phyloP scores from a whole-genome alignment of 1,140 invertebrate species.

The Phocides pigmalion region DNA sequence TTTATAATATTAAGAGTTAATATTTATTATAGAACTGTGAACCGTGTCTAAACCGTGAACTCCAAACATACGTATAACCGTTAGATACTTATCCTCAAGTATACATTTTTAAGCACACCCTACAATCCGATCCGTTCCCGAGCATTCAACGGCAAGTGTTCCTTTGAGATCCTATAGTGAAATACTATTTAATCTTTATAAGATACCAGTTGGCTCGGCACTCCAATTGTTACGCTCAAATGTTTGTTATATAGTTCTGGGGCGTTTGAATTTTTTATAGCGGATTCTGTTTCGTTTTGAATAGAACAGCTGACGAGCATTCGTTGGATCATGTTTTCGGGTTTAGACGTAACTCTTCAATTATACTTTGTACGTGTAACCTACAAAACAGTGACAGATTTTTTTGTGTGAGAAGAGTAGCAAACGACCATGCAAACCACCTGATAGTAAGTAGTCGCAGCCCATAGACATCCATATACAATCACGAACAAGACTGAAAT shows the following conservation, averaged over 20 bases:
- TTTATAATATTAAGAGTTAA: too few relatives aligned
- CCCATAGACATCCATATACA: too few relatives aligned
- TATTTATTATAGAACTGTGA: too few relatives aligned
- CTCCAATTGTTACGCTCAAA: slow-evolving; percentile 54
- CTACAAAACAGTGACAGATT: too few relatives aligned
- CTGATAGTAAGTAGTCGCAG: too few relatives aligned
- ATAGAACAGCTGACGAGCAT: slow-evolving; percentile 3
- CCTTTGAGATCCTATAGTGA: slow-evolving; percentile 58
- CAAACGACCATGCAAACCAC: too few relatives aligned
- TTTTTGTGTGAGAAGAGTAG: too few relatives aligned
- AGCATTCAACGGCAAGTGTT: slow-evolving; percentile 58
- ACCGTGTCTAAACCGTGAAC: too few relatives aligned
- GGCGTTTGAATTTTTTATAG: slow-evolving; percentile 41
- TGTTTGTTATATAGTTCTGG: slow-evolving; percentile 53
- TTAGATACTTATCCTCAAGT: neutral
- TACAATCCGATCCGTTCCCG: slow-evolving; percentile 51
- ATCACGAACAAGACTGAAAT: too few relatives aligned
- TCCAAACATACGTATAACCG: too few relatives aligned
- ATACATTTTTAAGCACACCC: slow-evolving; percentile 34
- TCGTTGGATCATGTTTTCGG: neutral
- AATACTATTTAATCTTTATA: slow-evolving; percentile 72
- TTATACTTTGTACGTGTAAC: too few relatives aligned
- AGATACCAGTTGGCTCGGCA: slow-evolving; percentile 57
- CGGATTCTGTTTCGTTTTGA: slow-evolving; percentile 25
- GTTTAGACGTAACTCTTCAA: too few relatives aligned